Evolutionary conservation across 2,113 vertebrate genomes (phyloP).

Genomic region (Hepsetus odoe): DNA sequence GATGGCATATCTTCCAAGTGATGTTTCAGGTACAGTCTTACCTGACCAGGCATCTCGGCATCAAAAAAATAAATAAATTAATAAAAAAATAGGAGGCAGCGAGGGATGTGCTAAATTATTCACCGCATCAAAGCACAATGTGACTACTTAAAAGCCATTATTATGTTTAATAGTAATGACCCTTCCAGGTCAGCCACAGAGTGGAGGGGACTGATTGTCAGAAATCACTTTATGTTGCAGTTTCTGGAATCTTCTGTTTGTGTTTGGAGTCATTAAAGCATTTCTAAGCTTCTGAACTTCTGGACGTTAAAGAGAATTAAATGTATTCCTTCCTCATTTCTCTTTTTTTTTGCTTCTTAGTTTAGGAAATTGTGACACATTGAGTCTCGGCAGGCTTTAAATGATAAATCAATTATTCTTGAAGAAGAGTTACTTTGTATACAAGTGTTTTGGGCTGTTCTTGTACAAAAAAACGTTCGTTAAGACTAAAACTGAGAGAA

Average conservation of each 20-base stretch:
- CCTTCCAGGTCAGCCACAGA: constrained; percentile 66
- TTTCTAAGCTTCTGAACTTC: constrained; percentile 3
- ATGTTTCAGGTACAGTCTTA: constrained; percentile 70
- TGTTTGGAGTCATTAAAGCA: not conserved
- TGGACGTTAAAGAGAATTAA: not conserved
- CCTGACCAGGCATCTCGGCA: constrained; percentile 63
- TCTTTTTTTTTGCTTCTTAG: not conserved
- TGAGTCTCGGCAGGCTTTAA: not conserved
- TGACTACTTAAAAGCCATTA: constrained; percentile 79
- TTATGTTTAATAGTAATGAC: constrained; percentile 82
- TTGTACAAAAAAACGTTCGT: not conserved
- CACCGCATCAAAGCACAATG: constrained; percentile 68
- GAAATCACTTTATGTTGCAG: constrained; percentile 59
- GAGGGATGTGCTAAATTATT: constrained; percentile 73
- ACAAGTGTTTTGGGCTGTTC: not conserved
- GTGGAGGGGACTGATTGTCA: constrained; percentile 62
- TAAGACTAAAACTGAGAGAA: not conserved
- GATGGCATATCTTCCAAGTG: constrained; percentile 64
- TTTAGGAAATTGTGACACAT: not conserved
- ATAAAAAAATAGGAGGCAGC: constrained; percentile 33
- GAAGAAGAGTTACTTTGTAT: not conserved
- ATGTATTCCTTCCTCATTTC: not conserved
- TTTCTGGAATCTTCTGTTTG: constrained; percentile 20
- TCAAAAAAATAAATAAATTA: not conserved
- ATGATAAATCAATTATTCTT: constrained; percentile 11